Percentiles rank a stretch among this genome's conserved stretches.
phyloP scores from a whole-genome alignment of 1,140 invertebrate species.

The Neodiprion pinetum region DNA sequence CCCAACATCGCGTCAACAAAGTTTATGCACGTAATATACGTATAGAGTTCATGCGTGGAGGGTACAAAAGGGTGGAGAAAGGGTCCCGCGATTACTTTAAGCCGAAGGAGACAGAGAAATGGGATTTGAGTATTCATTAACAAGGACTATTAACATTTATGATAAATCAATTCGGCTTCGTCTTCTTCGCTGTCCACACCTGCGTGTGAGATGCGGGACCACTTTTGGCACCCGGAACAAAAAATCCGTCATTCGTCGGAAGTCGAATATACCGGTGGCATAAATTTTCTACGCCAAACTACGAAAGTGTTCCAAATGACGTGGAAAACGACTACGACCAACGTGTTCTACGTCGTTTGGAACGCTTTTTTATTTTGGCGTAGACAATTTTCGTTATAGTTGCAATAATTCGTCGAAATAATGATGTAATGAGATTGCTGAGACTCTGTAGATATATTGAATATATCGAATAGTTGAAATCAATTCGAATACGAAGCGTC shows the following conservation, averaged over 20 bases:
- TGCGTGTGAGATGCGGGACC: not conserved
- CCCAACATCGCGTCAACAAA: not conserved
- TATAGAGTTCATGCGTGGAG: no score
- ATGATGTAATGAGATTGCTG: not conserved
- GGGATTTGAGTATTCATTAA: no score
- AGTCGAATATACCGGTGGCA: not conserved
- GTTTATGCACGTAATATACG: not conserved
- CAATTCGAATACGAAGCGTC: no score
- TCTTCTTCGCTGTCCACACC: not conserved
- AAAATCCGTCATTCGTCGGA: not conserved
- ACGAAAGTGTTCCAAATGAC: no score
- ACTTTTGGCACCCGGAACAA: not conserved
- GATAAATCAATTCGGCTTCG: not conserved
- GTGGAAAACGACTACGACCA: no score
- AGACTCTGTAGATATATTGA: not conserved
- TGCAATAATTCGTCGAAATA: not conserved
- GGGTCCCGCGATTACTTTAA: no score
- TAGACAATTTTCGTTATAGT: not conserved
- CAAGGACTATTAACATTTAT: no score
- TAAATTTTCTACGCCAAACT: not conserved
- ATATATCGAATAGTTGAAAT: no score
- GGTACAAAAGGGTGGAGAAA: no score
- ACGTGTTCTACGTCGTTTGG: not conserved
- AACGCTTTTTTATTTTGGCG: no score
- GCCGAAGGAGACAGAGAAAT: no score